Base-by-base conservation (phyloP, 2,888 invertebrate species). In the Perizoma flavofasciatum region DNA sequence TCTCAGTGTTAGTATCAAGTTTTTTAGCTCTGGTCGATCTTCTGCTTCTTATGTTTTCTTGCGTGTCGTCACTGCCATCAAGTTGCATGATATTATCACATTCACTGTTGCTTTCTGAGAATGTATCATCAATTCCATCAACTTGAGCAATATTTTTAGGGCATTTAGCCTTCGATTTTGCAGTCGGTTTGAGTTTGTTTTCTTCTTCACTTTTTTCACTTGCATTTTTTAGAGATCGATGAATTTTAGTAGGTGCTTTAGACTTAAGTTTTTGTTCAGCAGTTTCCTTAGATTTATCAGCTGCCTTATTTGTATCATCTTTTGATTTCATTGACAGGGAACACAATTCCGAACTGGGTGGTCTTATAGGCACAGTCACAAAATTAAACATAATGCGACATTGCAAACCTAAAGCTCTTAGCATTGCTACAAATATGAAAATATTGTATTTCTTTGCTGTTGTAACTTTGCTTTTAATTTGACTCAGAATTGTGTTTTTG, bases 331-430 rank as follows among this genome's bases (percentile, higher is more conserved):
- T 87, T 61, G 94, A 93, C 44, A 95, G 81, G 6, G 94, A 93
- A 80, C 93, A 93, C 50, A 96, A 85, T 72, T 96, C 95, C 52
- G 93, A 93, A 56, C 83, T 85, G 5, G 93, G 92, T 35, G 96
- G 95, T 81, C 95, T 95, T 60, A 97, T 81, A 0, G 96, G 95
- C 56, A 96, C 88, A 3, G 97, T 95, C 72, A 95, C 95, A 72
- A 98, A 93, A 66, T 97, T 97, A 51, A 96, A 91, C 63, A 98
- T 94, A 39, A 98, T 83, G 51, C 98, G 93, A 72, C 96, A 95
- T 76, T 96, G 95, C 60, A 98, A 89, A 0, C 98, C 98, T 68
- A 98, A 92, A 44, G 96, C 94, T 77, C 98, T 93, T 49, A 97
- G 82, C 74, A 97, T 92, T 33, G 95, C 93, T 40, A 97, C 92